phyloP scores from a whole-genome alignment of 2,888 invertebrate genomes.

The Dynastes grantii region DNA sequence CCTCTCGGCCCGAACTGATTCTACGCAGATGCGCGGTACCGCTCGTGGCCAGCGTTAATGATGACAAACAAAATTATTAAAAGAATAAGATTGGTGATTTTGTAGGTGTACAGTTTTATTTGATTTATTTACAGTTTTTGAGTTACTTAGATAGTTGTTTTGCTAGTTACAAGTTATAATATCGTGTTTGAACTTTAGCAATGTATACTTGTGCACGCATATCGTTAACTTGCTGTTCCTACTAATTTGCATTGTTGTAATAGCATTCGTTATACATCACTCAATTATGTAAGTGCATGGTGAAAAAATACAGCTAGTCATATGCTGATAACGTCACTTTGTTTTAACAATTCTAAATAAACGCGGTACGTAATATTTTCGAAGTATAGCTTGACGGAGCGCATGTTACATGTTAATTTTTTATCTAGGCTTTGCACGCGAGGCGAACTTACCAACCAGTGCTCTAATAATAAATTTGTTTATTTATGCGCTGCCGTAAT shows the following conservation, averaged over 20 bases:
- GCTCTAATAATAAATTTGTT: constrained; percentile 31
- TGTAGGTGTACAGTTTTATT: too few relatives aligned
- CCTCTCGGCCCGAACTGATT: too few relatives aligned
- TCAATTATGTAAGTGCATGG: constrained; percentile 1
- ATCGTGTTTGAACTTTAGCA: too few relatives aligned
- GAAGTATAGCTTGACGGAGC: background rate
- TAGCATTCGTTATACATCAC: constrained; percentile 26
- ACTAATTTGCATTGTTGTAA: constrained; percentile 7
- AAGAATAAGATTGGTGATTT: too few relatives aligned
- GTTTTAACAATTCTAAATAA: background rate
- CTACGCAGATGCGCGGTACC: too few relatives aligned
- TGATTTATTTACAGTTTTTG: too few relatives aligned
- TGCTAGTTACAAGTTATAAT: too few relatives aligned
- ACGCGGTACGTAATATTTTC: background rate
- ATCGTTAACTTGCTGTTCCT: background rate
- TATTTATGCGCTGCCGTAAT: constrained; percentile 17
- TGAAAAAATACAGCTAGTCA: background rate
- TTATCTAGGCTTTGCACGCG: constrained; percentile 11
- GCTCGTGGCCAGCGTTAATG: too few relatives aligned
- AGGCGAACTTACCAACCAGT: background rate
- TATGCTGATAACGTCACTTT: constrained; percentile 10
- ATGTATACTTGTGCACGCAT: too few relatives aligned
- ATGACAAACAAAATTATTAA: too few relatives aligned
- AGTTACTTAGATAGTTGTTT: too few relatives aligned
- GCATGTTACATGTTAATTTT: constrained; percentile 12